Evolutionary conservation across 2,797 vertebrate genomes (phyloP).

Genomic region (Acanthornis magna): DNA sequence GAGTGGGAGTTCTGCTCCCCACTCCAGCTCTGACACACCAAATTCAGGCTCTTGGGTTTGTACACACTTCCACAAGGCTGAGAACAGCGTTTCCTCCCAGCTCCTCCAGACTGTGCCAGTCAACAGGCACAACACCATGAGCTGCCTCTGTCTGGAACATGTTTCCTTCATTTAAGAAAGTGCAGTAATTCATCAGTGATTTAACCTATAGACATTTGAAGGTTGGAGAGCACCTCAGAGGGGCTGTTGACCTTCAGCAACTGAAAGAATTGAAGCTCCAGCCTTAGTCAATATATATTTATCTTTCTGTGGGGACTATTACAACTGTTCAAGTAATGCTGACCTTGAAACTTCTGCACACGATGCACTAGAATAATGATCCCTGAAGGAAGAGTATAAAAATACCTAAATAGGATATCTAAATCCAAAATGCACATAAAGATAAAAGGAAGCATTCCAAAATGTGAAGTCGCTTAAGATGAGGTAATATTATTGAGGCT

Average conservation of each 20-base stretch:
- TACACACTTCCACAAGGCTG: not conserved
- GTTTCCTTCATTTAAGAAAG: constrained; percentile 55
- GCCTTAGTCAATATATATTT: constrained; percentile 80
- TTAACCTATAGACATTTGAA: constrained; percentile 80
- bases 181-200: constrained; percentile 75
- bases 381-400: constrained; percentile 76
- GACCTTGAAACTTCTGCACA: constrained; percentile 77
- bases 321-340: constrained; percentile 75
- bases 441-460: constrained; percentile 45
- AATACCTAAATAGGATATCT: constrained; percentile 64
- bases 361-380: constrained; percentile 72
- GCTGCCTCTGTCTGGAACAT: not conserved
- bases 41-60: not conserved
- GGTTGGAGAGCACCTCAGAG: constrained; percentile 74
- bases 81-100: not conserved
- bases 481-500: constrained; percentile 12
- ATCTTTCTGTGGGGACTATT: constrained; percentile 80
- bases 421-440: constrained; percentile 67
- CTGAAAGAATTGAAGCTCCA: constrained; percentile 73
- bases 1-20: not conserved
- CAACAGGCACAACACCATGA: not conserved
- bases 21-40: not conserved
- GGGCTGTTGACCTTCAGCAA: constrained; percentile 79
- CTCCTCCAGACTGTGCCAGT: constrained; percentile 18
- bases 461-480: constrained; percentile 26